phyloP scores from a whole-genome alignment of 2,113 vertebrate genomes.

The Gallinago paraguaiae region DNA sequence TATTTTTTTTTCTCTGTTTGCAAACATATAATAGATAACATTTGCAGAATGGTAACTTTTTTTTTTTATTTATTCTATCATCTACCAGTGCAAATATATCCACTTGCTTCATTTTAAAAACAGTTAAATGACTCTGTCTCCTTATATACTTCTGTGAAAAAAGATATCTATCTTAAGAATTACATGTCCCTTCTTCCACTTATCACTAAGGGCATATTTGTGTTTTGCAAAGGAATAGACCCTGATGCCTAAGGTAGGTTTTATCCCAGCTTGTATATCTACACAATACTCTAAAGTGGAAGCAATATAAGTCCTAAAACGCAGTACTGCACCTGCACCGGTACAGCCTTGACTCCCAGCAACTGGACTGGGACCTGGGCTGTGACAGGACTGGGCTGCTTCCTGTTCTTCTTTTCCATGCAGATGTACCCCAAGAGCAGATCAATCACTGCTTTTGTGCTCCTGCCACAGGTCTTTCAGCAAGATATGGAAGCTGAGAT shows the following conservation, averaged over 20 bases:
- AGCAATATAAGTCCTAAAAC: not conserved
- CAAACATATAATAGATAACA: not conserved
- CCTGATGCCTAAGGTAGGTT: not conserved
- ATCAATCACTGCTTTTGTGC: not conserved
- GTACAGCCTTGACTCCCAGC: not conserved
- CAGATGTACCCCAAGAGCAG: not conserved
- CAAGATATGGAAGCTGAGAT: not conserved
- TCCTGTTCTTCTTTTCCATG: not conserved
- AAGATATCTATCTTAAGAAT: not conserved
- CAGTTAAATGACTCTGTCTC: not conserved
- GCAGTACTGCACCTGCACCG: not conserved
- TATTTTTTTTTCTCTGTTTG: not conserved
- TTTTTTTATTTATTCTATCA: not conserved
- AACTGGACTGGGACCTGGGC: not conserved
- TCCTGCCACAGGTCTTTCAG: not conserved
- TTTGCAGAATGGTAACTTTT: not conserved
- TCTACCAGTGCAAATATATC: not conserved
- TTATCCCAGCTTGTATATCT: not conserved
- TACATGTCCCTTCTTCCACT: not conserved
- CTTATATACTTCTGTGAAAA: not conserved
- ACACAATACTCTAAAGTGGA: not conserved
- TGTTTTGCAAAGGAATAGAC: not conserved
- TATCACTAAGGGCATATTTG: not conserved
- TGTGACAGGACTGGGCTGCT: not conserved
- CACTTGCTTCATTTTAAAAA: conserved; percentile 7